Evolutionary conservation across 1,140 invertebrate genomes (phyloP), one percentile per base, ranked within the genome.

Genomic region (Leptonema lineaticorne): DNA sequence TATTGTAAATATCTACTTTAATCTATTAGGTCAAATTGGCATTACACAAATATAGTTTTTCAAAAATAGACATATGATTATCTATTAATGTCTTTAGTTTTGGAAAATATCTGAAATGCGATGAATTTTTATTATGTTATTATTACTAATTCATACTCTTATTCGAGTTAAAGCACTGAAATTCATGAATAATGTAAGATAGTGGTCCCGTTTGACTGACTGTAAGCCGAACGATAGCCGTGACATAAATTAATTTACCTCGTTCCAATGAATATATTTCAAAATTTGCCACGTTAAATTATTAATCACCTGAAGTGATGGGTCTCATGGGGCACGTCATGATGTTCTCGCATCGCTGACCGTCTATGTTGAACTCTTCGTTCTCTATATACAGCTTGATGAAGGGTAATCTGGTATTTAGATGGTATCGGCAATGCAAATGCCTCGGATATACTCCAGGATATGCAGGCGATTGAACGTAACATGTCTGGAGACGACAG

Each of bases 311-410:
- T 68, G 92, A 93, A 30, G 90, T 92, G 46, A 95, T 93, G 0
- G 92, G 92, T 69, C 93, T 84, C 88, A 96, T 95, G 11, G 94
- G 94, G 76, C 94, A 96, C 1, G 93, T 93, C 89, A 96, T 94
- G 68, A 95, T 93, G 77, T 95, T 95, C 77, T 96, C 94, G 76
- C 94, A 96, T 58, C 93, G 84, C 75, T 95, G 93, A 0, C 94
- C 94, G 74, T 96, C 94, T 64, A 96, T 93, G 74, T 95, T 94
- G 80, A 96, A 95, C 77, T 94, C 92, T 77, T 95, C 92, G 75
- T 95, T 94, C 77, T 95, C 92, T 72, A 94, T 93, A 81, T 95
- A 94, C 30, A 96, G 83, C 78, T 95, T 95, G 73, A 95, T 95
- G 80, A 92, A 95, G 1, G 92, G 92, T 73, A 92, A 84, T 29